A percentile compares a stretch with the other conserved stretches of the same genome.
Conservation (phyloP, 2,797 vertebrate genomes). For the Halcyon leucocephala region DNA sequence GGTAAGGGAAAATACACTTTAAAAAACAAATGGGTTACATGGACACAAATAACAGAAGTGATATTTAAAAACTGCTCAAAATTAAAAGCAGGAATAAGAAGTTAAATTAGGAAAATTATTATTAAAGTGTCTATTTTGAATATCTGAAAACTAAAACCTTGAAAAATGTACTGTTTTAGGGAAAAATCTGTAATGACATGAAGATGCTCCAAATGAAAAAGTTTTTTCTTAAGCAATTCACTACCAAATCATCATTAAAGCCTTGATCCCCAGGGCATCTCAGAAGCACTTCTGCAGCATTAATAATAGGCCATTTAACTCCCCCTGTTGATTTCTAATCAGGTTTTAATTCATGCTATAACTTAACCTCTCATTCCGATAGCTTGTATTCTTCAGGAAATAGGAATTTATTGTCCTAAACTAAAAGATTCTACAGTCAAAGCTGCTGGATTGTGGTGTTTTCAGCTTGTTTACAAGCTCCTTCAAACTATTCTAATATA, state of each 20-base stretch:
- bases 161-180: neutral
- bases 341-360: slow-evolving; percentile 18
- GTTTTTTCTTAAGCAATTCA: slow-evolving; percentile 12
- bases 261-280: neutral
- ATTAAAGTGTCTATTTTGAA: neutral
- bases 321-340: slow-evolving; percentile 20
- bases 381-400: neutral
- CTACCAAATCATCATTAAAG: slow-evolving; percentile 27
- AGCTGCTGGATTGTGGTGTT: neutral
- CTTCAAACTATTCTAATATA: neutral
- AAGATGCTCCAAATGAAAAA: neutral
- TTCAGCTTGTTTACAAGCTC: neutral
- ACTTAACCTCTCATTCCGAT: neutral
- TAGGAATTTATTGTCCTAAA: neutral
- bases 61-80: neutral
- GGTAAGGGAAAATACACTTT: neutral
- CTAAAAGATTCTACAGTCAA: neutral
- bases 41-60: neutral
- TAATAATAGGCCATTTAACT: slow-evolving; percentile 30
- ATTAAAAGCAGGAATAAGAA: neutral
- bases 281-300: slow-evolving; percentile 7
- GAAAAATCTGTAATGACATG: neutral
- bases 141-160: neutral
- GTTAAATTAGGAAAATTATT: neutral
- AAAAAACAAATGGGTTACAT: neutral